Evolutionary conservation across 2,797 vertebrate species (phyloP), one percentile per base, ranked within the genome.

Genomic region (Ibycter americanus): DNA sequence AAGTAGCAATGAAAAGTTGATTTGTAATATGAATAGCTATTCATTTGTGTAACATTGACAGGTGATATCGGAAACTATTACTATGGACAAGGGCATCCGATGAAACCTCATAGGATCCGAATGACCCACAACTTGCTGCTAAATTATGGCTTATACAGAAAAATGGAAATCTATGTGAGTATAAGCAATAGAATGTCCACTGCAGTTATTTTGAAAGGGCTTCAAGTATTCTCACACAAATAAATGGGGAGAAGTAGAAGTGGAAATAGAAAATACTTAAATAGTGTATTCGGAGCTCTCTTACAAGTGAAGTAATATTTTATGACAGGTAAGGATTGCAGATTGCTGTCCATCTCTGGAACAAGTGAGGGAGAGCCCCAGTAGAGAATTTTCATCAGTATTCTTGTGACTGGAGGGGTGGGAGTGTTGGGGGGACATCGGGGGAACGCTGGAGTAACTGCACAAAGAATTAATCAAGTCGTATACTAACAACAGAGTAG

Each of bases 161-260:
- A 99, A 98, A 99, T 99, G 99, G 99, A 99, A 98, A 99, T 99
- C 95, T 99, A 99, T 86, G 99, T 99, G 97, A 97, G 99, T 99
- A 96, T 93, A 67, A 73, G 51, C n/a, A 89, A 34, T 47, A 63
- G 44, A 18, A 81, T 73, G 17, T 36, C 16, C 51, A 42, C 32
- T 82, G 56, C 92, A 92, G 22, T 84, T 70, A 21, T 73, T 89
- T 92, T 82, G 87, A 49, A 87, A 83, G n/a, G 25, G 19, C 20
- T 68, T 87, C 42, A 74, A 16, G 32, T 81, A 18, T 56, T 56
- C 15, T 81, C 10, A 32, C 16, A 25, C 18, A 44, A 32, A 46
- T 81, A 83, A 72, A 62, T 63, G 40, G 31, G 47, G 32, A 71
- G 12, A 73, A 20, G 19, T 66, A 27, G 32, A 70, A 87, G 7